These are phyloP conservation scores for Stenoptilia bipunctidactyla DNA, from an alignment of 2,888 invertebrate genomes.

Conservation along the genomic window DNA sequence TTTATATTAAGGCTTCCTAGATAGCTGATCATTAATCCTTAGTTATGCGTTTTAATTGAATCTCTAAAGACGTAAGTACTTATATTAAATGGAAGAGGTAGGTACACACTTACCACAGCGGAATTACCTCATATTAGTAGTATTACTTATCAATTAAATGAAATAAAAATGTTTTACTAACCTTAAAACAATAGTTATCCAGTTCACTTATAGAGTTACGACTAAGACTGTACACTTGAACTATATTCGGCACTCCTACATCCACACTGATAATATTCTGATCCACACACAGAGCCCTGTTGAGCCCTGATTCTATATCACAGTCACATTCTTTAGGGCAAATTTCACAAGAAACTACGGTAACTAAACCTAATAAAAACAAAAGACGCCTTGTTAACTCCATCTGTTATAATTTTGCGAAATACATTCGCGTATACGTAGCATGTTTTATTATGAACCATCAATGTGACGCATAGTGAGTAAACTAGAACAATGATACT, in stretches of 20 bases:
- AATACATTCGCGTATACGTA: conserved; percentile 14
- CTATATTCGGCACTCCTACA: conserved; percentile 69
- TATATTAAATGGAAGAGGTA: too few relatives aligned
- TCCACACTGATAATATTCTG: conserved; percentile 71
- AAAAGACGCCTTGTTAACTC: conserved; percentile 19
- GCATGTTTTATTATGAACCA: conserved; percentile 18
- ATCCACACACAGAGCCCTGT: conserved; percentile 64
- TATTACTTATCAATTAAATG: too few relatives aligned
- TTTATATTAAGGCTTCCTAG: too few relatives aligned
- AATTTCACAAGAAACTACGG: conserved; percentile 21
- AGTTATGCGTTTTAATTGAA: too few relatives aligned
- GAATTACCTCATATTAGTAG: not conserved
- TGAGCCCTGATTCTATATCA: conserved; percentile 58
- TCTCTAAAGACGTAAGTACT: too few relatives aligned
- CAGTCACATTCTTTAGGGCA: conserved; percentile 71
- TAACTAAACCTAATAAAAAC: not conserved
- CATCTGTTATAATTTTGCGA: conserved; percentile 31
- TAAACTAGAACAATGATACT: conserved; percentile 44
- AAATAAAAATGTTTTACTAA: conserved; percentile 38
- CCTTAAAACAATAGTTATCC: conserved; percentile 73
- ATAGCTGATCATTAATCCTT: too few relatives aligned
- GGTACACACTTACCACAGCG: too few relatives aligned
- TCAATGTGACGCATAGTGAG: conserved; percentile 29
- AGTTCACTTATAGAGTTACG: conserved; percentile 73
- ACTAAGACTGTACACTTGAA: conserved; percentile 73